These are phyloP conservation scores for Vanessa atalanta DNA, from an alignment of 1,140 invertebrate genomes.

Conservation along the genomic window DNA sequence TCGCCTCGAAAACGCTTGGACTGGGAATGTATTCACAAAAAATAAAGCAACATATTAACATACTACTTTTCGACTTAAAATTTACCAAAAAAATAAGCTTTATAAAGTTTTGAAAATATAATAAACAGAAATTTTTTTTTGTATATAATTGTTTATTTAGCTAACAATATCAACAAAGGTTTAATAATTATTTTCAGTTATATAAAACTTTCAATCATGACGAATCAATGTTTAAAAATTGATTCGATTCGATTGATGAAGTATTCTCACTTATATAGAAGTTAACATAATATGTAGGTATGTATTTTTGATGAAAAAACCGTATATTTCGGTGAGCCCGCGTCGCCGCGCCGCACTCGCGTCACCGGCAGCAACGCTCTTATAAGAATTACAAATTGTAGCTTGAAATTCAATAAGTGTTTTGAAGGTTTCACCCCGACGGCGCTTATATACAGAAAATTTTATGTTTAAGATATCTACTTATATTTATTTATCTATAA, in stretches of 20 bases:
- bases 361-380: slow-evolving; percentile 39
- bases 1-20: no score
- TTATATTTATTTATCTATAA: neutral
- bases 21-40: no score
- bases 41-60: no score
- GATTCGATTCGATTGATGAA: neutral
- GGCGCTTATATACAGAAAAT: slow-evolving; percentile 38
- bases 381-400: slow-evolving; percentile 53
- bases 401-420: slow-evolving; percentile 52
- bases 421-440: slow-evolving; percentile 48
- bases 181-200: no score
- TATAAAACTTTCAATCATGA: no score
- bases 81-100: no score
- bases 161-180: no score
- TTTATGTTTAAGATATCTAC: slow-evolving; percentile 29
- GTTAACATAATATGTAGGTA: slow-evolving; percentile 14
- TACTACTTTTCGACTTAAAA: no score
- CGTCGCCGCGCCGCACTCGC: slow-evolving; percentile 23
- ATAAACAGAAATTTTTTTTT: no score
- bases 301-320: slow-evolving; percentile 23
- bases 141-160: no score
- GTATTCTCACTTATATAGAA: neutral
- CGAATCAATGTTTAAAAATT: neutral
- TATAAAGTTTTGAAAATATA: no score
- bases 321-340: slow-evolving; percentile 37